phyloP scores from a whole-genome alignment of 2,113 vertebrate genomes.

The Chaetorhynchus papuensis region DNA sequence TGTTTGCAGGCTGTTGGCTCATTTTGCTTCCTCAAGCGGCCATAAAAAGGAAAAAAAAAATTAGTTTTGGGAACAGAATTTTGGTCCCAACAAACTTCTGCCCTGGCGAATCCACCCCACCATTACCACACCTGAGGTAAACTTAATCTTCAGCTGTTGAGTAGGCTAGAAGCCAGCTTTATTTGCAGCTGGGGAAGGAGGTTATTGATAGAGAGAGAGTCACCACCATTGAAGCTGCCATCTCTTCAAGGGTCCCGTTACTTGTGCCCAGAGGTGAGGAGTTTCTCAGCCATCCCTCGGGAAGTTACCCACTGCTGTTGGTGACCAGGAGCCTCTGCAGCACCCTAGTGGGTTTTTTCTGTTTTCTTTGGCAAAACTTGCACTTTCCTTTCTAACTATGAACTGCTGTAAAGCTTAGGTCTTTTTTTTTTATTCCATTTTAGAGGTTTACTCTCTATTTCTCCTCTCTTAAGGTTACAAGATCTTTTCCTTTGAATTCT shows the following conservation, averaged over 20 bases:
- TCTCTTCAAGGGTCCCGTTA: neutral
- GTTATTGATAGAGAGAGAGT: neutral
- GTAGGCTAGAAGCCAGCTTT: neutral
- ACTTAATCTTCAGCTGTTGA: neutral
- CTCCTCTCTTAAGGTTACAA: neutral
- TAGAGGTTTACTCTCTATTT: neutral
- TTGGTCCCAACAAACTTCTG: neutral
- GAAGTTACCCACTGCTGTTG: neutral
- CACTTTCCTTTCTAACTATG: neutral
- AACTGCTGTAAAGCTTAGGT: neutral
- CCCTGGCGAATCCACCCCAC: neutral
- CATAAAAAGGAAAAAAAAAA: neutral
- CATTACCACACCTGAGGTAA: fast-evolving
- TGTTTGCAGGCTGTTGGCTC: neutral
- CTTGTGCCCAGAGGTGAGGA: neutral
- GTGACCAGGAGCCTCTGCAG: neutral
- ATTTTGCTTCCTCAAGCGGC: neutral
- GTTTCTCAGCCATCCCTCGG: neutral
- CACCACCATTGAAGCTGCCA: fast-evolving
- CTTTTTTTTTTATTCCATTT: neutral
- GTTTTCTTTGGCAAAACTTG: neutral
- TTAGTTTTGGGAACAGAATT: neutral
- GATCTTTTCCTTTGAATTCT: constrained; percentile 11
- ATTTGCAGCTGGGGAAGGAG: neutral
- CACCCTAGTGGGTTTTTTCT: neutral